A percentile compares a stretch with the other conserved stretches of the same genome.
Evolutionary conservation across 2,888 invertebrate species (phyloP).

Genomic region (Deilephila elpenor): DNA sequence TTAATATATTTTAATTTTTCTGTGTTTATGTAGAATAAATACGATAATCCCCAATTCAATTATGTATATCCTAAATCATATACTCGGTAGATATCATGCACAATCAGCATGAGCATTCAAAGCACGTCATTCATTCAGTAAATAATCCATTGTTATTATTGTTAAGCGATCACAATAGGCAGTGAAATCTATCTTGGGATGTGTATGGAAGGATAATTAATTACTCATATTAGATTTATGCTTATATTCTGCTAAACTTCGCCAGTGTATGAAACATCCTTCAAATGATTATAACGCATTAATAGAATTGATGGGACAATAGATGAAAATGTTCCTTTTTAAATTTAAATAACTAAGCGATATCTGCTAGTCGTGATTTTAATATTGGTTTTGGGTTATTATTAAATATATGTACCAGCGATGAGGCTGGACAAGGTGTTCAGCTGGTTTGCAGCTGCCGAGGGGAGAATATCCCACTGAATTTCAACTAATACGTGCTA

Average conservation of each 20-base stretch:
- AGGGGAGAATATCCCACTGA: too few relatives aligned
- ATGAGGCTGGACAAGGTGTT: too few relatives aligned
- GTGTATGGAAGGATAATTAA: not conserved
- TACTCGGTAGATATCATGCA: not conserved
- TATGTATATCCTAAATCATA: not conserved
- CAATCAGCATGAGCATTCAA: not conserved
- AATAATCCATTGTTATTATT: constrained; percentile 25
- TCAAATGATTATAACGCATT: not conserved
- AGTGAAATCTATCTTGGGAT: constrained; percentile 7
- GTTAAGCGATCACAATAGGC: constrained; percentile 30
- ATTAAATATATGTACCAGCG: too few relatives aligned
- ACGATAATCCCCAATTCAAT: not conserved
- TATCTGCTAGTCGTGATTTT: not conserved
- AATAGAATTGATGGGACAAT: not conserved
- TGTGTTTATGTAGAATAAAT: too few relatives aligned
- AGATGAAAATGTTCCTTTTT: not conserved
- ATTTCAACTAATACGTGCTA: too few relatives aligned
- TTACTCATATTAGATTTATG: not conserved
- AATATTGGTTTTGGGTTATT: too few relatives aligned
- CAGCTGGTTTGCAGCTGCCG: too few relatives aligned
- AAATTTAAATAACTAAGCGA: not conserved
- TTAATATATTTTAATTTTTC: too few relatives aligned
- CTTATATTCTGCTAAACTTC: not conserved
- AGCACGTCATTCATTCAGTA: constrained; percentile 38
- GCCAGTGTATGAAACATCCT: not conserved